Evolutionary conservation across 2,888 invertebrate genomes (phyloP), one percentile per base, ranked within the genome.

Genomic region (Tridacna gigas): DNA sequence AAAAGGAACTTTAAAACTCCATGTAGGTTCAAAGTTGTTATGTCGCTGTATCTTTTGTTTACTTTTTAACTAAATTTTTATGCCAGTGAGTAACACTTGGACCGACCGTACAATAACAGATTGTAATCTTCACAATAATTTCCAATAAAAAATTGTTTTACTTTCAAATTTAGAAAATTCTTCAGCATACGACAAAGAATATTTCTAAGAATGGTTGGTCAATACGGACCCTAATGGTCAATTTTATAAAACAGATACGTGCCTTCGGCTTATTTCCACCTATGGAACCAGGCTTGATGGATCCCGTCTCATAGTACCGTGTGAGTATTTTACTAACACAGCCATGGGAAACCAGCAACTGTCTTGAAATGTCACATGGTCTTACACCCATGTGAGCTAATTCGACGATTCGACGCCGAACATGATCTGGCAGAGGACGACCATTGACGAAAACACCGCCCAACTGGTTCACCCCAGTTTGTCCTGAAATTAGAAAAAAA

Each of bases 401-500:
- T 94, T 99, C 98, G 0, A 99, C 99, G 90, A 99, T 99, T 87
- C 98, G 96, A 88, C 98, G 96, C 83, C 99, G 96, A 25, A 99
- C 98, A 92, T 98, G 98, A 94, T 99, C 98, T 4, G 99, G 99
- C 82, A 99, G 96, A 3, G 99, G 99, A n/a, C 99, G 96, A 0
- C 99, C 99, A 95, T 99, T 99, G 18, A 99, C 99, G 95, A 99
- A 99, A 81, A 99, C 98, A 65, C 99, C 99, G 74, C 99, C 99
- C 90, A 99, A 96, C 95, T 99, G 99, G 96, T 99, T 99, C 67
- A 99, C 98, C 89, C 99, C 99, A 66, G 98, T 98, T 96, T 99
- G 98, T 93, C 98, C 98, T 98, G 96, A 13, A 93, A 45, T 63
- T 4, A 18, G 26, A 20, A 45, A 45, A 48, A 28, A 66, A 37